Evolutionary conservation across 1,140 invertebrate genomes (phyloP).

Genomic region (Ladona fulva): DNA sequence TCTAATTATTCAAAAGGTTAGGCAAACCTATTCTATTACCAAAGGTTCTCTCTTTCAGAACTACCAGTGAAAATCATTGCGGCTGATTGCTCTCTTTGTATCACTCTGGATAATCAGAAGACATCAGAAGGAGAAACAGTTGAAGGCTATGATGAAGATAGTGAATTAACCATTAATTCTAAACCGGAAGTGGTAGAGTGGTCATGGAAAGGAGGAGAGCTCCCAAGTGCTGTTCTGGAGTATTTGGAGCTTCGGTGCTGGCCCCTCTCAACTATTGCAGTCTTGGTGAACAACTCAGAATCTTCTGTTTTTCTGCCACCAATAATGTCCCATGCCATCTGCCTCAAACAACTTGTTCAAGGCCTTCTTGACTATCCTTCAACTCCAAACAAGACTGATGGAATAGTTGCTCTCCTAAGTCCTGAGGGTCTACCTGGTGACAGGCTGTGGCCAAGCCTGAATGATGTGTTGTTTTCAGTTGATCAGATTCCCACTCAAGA

Average conservation of each 20-base stretch:
- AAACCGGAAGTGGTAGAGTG: neutral
- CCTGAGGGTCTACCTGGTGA: neutral
- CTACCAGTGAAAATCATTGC: neutral
- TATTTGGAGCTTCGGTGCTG: neutral
- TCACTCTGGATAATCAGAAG: neutral
- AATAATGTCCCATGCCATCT: neutral
- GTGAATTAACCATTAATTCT: neutral
- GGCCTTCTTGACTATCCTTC: neutral
- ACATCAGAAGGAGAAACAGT: too few species aligned
- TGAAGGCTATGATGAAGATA: too few species aligned
- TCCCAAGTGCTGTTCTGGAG: neutral
- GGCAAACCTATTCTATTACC: too few species aligned
- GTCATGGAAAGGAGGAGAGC: neutral
- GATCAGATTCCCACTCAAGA: neutral
- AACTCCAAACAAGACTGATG: neutral
- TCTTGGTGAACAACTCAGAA: neutral
- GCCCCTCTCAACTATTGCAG: neutral
- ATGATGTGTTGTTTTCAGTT: neutral
- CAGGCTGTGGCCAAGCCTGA: neutral
- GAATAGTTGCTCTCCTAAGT: neutral
- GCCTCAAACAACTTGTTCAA: neutral
- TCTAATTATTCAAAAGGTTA: too few species aligned
- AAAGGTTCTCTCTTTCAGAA: too few species aligned
- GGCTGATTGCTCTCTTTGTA: neutral
- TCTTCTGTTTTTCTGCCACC: neutral